phyloP scores from a whole-genome alignment of 2,113 vertebrate species.

The Camelus bactrianus region DNA sequence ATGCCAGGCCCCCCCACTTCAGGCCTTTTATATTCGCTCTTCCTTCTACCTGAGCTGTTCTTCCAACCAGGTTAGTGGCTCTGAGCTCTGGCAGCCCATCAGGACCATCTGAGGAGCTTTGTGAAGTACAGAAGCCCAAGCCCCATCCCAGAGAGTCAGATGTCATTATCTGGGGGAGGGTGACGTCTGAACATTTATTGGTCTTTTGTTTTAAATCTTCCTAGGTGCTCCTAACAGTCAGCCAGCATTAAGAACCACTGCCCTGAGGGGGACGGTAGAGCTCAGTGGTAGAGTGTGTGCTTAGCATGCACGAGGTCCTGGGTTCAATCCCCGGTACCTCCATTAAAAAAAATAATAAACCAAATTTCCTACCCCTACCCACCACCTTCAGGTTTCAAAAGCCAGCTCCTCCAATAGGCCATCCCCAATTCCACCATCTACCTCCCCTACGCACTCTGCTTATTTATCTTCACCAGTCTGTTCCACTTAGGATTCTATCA shows the following conservation, averaged over 20 bases:
- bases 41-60: not conserved
- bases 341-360: too few species aligned
- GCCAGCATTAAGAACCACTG: not conserved
- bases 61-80: not conserved
- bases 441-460: rapidly evolving
- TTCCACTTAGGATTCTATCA: not conserved
- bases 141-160: not conserved
- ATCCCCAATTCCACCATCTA: not conserved
- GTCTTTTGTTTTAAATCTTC: not conserved
- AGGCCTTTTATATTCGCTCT: not conserved
- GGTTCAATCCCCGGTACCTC: too few species aligned
- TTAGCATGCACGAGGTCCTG: too few species aligned
- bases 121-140: not conserved
- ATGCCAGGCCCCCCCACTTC: not conserved
- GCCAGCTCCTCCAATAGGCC: not conserved
- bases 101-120: not conserved
- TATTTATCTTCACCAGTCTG: rapidly evolving
- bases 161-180: not conserved
- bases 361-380: not conserved
- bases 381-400: not conserved
- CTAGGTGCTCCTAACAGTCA: not conserved
- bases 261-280: too few species aligned
- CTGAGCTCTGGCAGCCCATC: not conserved
- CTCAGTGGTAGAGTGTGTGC: too few species aligned
- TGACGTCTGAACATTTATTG: not conserved